Base-by-base conservation (phyloP, 2,797 vertebrate genomes). In the Spondyliosoma cantharus region DNA sequence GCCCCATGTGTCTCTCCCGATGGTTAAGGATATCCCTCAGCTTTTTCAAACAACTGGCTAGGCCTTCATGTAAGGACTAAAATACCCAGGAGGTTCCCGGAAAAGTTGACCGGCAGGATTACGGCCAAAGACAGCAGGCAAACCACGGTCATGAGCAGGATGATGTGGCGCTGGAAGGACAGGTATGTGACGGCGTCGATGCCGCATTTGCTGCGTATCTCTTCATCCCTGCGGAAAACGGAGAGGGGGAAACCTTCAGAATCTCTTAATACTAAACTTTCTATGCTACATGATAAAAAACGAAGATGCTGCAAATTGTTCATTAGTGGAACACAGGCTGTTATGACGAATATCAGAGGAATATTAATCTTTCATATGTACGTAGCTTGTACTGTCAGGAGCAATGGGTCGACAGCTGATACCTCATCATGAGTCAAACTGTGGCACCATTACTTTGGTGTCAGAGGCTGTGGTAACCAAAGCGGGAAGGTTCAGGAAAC, bases 181-280 rank as follows among this genome's bases (percentile, higher is more conserved):
- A 99, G 95, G 96, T 99, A 99, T 46, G 95, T 98, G 86, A 96
- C 95, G 0, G 98, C 97, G 0, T 99, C 98, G 0, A 97, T 91
- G 79, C 98, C 98, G 32, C 98, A 99, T 91, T 98, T 99, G 94
- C 93, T 98, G 59, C 97, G 96, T 86, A 99, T 97, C 79, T 99
- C 98, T 82, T 96, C 96, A 0, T 99, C 96, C 94, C 98, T 99
- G 89, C 43, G 81, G 78, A 78, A 32, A 70, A 86, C 4, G 73
- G 43, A 85, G 29, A 53, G 25, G 52, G 19, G n/a, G 20, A 20
- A 64, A 59, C 3, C 17, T 25, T 83, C 13, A 80, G 24, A 76
- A 57, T 56, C 11, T 20, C 5, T 17, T 50, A 24, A 72, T 66
- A 5, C 3, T 3, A 37, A 50, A 64, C 7, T 43, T 3, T 81